Conservation (phyloP, 23 tunicate species). For the Diplosoma virens region DNA sequence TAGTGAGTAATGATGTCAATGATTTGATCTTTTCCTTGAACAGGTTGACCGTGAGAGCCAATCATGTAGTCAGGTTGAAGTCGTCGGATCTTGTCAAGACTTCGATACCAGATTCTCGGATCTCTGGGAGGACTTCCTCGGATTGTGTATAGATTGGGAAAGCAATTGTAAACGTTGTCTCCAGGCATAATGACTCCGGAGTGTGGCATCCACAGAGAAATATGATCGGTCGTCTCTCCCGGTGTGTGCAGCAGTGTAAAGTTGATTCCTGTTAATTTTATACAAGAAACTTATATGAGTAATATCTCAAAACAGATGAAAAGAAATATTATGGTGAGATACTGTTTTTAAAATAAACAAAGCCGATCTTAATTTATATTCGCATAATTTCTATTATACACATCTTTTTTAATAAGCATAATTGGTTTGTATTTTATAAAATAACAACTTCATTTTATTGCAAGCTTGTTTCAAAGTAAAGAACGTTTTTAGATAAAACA, state of each 20-base stretch:
- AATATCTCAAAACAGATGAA: too few species aligned
- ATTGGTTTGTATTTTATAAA: too few species aligned
- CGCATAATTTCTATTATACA: too few species aligned
- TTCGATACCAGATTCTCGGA: slow-evolving; percentile 47
- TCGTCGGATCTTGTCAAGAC: slow-evolving; percentile 47
- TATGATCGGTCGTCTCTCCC: slow-evolving; percentile 92
- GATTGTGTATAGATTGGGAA: slow-evolving; percentile 88
- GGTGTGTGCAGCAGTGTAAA: slow-evolving; percentile 81
- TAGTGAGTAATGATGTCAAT: slow-evolving; percentile 52
- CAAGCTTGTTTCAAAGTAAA: too few species aligned
- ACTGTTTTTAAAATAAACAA: too few species aligned
- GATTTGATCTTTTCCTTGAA: slow-evolving; percentile 48
- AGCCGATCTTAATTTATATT: too few species aligned
- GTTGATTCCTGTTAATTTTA: slow-evolving; percentile 54
- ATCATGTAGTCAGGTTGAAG: slow-evolving; percentile 56
- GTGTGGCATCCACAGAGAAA: slow-evolving; percentile 71
- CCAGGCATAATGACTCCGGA: slow-evolving; percentile 51
- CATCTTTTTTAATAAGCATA: too few species aligned
- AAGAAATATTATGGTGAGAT: too few species aligned
- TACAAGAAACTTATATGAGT: too few species aligned
- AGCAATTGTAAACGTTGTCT: slow-evolving; percentile 73
- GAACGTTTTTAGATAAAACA: too few species aligned
- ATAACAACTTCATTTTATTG: too few species aligned
- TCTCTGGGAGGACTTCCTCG: slow-evolving; percentile 66
- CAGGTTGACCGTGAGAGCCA: slow-evolving; percentile 56